Conservation (phyloP, 2,888 invertebrate species). For the Julus scanicus region DNA sequence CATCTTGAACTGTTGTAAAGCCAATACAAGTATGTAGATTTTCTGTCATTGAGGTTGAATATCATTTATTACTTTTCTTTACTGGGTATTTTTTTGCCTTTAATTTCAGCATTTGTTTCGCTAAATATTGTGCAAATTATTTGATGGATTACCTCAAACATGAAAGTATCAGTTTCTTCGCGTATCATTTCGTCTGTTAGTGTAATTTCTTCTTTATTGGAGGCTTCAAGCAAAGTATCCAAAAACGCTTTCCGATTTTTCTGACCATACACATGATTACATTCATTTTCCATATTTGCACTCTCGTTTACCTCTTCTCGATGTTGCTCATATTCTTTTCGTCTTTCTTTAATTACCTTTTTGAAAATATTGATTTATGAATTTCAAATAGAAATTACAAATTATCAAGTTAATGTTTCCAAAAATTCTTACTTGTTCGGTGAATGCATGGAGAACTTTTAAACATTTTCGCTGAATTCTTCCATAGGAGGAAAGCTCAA, state of each 20-base stretch:
- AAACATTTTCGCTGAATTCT: neutral
- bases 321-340: neutral
- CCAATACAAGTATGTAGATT: too few species aligned
- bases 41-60: too few species aligned
- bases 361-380: neutral
- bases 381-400: too few species aligned
- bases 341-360: neutral
- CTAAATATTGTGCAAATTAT: too few species aligned
- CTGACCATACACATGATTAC: conserved; percentile 55
- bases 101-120: too few species aligned
- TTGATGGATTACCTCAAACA: conserved; percentile 56
- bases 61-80: too few species aligned
- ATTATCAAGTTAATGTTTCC: neutral
- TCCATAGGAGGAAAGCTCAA: neutral
- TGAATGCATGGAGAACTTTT: neutral
- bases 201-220: conserved; percentile 75
- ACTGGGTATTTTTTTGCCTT: too few species aligned
- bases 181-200: conserved; percentile 67
- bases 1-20: too few species aligned
- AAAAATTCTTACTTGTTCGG: neutral
- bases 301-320: too few species aligned
- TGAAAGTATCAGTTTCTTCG: conserved; percentile 64
- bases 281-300: neutral
- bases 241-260: conserved; percentile 88
- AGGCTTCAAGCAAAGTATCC: conserved; percentile 80